Percentiles rank a stretch among this genome's conserved stretches.
These are phyloP conservation scores for Pelusios castaneus DNA, from an alignment of 2,113 vertebrate genomes.

Conservation along the genomic window DNA sequence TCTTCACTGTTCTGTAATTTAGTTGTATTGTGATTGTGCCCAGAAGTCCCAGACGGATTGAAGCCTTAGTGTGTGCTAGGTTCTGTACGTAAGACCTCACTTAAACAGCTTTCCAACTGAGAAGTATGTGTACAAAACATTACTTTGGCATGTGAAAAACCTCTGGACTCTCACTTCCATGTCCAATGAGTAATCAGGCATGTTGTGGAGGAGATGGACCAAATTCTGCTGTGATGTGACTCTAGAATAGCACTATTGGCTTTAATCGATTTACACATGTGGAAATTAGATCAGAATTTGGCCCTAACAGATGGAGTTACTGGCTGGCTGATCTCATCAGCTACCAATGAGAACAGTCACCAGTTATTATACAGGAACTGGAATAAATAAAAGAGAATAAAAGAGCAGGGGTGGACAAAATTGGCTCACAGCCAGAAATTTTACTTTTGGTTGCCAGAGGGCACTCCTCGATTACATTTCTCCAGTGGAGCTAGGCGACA, in stretches of 20 bases:
- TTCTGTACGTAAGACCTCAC: accelerated
- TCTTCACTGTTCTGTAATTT: not conserved
- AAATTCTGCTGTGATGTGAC: not conserved
- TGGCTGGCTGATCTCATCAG: not conserved
- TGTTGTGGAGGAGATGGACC: not conserved
- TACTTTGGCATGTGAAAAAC: not conserved
- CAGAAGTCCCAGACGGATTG: not conserved
- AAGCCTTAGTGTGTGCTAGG: not conserved
- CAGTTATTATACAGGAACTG: not conserved
- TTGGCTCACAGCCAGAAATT: too few relatives aligned
- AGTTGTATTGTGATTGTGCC: not conserved
- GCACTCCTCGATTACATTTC: too few relatives aligned
- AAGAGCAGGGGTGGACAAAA: too few relatives aligned
- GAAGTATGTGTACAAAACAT: accelerated
- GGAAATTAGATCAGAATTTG: accelerated
- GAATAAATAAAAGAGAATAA: not conserved
- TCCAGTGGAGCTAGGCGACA: too few relatives aligned
- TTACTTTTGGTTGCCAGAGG: too few relatives aligned
- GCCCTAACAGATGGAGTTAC: not conserved
- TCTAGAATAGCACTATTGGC: not conserved
- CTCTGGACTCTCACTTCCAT: not conserved
- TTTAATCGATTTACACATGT: not conserved
- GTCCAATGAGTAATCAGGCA: not conserved
- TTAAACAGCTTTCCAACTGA: not conserved
- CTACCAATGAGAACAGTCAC: not conserved